These are phyloP conservation scores for Cochlearius cochlearius DNA, from an alignment of 2,113 vertebrate genomes.

Conservation along the genomic window DNA sequence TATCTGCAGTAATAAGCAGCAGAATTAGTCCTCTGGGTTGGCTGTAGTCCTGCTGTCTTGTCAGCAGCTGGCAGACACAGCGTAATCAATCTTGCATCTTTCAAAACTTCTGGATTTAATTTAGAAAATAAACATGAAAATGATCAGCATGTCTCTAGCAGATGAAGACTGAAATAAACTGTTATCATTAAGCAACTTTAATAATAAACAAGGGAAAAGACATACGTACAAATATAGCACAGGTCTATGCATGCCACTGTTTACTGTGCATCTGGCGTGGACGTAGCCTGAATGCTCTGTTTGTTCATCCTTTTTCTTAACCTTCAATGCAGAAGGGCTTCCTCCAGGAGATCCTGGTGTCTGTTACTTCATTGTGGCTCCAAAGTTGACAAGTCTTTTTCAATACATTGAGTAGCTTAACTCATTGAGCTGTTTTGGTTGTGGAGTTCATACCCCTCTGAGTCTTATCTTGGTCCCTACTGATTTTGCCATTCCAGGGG, in stretches of 20 bases:
- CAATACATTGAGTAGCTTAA: neutral
- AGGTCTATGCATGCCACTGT: neutral
- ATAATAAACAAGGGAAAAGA: neutral
- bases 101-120: neutral
- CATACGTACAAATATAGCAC: neutral
- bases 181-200: neutral
- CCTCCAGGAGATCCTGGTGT: neutral
- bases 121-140: neutral
- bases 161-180: neutral
- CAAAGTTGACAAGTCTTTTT: neutral
- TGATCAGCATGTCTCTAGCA: neutral
- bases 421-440: neutral
- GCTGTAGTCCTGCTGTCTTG: neutral
- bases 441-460: accelerated
- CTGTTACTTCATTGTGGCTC: neutral
- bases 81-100: neutral
- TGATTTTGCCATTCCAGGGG: neutral
- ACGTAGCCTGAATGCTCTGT: neutral
- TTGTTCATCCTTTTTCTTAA: neutral
- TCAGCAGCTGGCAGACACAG: constrained; percentile 1
- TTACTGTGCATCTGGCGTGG: neutral
- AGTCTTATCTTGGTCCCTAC: neutral
- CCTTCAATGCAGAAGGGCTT: neutral
- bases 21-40: neutral
- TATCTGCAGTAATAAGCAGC: neutral